A percentile compares a stretch with the other conserved stretches of the same genome.
Conservation (phyloP, 2,888 invertebrate genomes). For the Phyllotreta cruciferae region DNA sequence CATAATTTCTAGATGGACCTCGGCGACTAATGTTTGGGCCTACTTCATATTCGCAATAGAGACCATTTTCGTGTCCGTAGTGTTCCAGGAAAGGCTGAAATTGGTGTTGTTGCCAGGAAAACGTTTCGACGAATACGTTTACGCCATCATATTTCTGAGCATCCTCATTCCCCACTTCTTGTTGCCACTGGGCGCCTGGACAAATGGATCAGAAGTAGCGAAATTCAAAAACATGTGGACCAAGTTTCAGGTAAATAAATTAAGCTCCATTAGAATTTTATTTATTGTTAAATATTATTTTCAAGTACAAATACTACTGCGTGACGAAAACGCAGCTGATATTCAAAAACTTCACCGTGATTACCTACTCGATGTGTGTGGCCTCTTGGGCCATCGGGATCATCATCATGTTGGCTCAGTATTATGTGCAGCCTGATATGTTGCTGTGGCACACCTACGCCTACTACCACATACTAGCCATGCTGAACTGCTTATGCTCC, state of each 20-base stretch:
- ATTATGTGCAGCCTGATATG: conserved; percentile 75
- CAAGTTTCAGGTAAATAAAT: conserved; percentile 68
- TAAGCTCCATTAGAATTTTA: no score
- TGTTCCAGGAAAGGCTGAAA: conserved; percentile 56
- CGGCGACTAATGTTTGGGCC: conserved; percentile 72
- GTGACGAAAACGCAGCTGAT: conserved; percentile 71
- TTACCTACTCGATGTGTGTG: conserved; percentile 71
- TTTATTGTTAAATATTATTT: no score
- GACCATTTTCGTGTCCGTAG: conserved; percentile 61
- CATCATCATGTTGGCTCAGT: conserved; percentile 72
- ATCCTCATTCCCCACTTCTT: conserved; percentile 75
- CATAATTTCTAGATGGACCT: conserved; percentile 71
- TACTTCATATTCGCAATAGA: conserved; percentile 69
- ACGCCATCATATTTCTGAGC: conserved; percentile 76
- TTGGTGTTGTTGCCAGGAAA: conserved; percentile 63
- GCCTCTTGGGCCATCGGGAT: conserved; percentile 73
- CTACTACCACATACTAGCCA: conserved; percentile 76
- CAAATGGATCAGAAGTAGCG: conserved; percentile 74
- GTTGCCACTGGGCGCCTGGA: conserved; percentile 73
- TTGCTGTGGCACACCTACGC: conserved; percentile 76
- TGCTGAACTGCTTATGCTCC: conserved; percentile 75
- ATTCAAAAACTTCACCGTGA: conserved; percentile 68
- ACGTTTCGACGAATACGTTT: conserved; percentile 77
- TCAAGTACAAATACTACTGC: conserved; percentile 66
- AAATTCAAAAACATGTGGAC: conserved; percentile 83